A percentile compares a stretch with the other conserved stretches of the same genome.
Evolutionary conservation across 2,797 vertebrate genomes (phyloP).

Genomic region (Prunella strophiata): DNA sequence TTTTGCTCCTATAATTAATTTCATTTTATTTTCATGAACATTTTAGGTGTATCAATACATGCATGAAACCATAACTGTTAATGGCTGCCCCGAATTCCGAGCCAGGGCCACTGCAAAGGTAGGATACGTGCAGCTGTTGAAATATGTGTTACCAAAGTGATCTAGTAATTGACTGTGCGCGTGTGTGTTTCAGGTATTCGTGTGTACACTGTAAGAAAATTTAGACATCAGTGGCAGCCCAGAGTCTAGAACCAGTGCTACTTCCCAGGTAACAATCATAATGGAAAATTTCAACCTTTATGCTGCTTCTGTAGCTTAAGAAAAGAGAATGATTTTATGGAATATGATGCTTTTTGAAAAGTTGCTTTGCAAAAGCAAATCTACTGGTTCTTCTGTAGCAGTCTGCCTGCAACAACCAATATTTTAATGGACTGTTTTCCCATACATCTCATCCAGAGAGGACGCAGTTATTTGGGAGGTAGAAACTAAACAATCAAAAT

Average conservation of each 20-base stretch:
- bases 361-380: conserved; percentile 76
- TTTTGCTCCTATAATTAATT: conserved; percentile 61
- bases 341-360: conserved; percentile 59
- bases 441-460: neutral
- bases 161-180: conserved; percentile 84
- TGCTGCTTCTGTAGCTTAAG: conserved; percentile 86
- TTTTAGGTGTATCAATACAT: conserved; percentile 98
- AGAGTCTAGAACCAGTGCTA: conserved; percentile 87
- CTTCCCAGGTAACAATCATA: conserved; percentile 85
- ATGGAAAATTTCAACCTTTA: conserved; percentile 82
- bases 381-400: conserved; percentile 63
- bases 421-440: conserved; percentile 49
- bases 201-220: conserved; percentile 87
- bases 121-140: conserved; percentile 74
- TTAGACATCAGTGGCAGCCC: conserved; percentile 88
- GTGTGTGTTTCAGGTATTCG: conserved; percentile 88
- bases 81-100: conserved; percentile 97
- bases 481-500: neutral
- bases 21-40: conserved; percentile 59
- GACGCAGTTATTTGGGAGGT: neutral
- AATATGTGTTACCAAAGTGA: conserved; percentile 70
- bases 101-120: conserved; percentile 98
- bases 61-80: conserved; percentile 98
- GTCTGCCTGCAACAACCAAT: conserved; percentile 37
- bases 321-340: conserved; percentile 83